Evolutionary conservation across 2,113 vertebrate genomes (phyloP).

Genomic region (Eublepharis macularius): DNA sequence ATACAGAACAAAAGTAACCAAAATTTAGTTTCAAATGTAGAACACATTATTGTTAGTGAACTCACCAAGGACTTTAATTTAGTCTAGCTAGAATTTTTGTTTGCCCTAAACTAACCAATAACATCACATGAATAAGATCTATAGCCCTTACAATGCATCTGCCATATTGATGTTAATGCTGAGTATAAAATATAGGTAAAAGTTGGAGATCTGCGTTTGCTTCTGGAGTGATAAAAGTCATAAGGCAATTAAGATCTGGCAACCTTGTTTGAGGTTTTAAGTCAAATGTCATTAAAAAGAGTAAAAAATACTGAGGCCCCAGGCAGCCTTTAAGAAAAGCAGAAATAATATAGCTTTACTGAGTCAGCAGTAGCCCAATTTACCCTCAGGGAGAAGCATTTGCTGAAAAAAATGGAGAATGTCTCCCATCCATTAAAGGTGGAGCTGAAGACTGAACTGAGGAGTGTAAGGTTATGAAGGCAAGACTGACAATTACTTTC

Average conservation of each 20-base stretch:
- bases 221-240: conserved; percentile 26
- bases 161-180: conserved; percentile 30
- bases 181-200: conserved; percentile 20
- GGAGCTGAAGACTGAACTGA: conserved; percentile 36
- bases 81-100: conserved; percentile 13
- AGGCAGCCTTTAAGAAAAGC: conserved; percentile 12
- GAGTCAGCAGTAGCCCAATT: conserved; percentile 3
- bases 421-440: conserved; percentile 16
- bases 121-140: conserved; percentile 10
- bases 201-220: conserved; percentile 3
- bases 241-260: conserved; percentile 30
- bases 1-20: conserved; percentile 42
- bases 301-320: conserved; percentile 17
- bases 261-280: conserved; percentile 9
- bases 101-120: conserved; percentile 48
- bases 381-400: conserved; percentile 26
- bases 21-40: conserved; percentile 18
- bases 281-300: conserved; percentile 7
- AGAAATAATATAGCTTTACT: conserved; percentile 40
- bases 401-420: conserved; percentile 26
- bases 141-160: conserved; percentile 17
- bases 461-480: conserved; percentile 33
- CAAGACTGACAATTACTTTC: neutral
- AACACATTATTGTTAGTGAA: conserved; percentile 41
- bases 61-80: conserved; percentile 19